phyloP scores from a whole-genome alignment of 2,113 vertebrate genomes.

The Lota lota region DNA sequence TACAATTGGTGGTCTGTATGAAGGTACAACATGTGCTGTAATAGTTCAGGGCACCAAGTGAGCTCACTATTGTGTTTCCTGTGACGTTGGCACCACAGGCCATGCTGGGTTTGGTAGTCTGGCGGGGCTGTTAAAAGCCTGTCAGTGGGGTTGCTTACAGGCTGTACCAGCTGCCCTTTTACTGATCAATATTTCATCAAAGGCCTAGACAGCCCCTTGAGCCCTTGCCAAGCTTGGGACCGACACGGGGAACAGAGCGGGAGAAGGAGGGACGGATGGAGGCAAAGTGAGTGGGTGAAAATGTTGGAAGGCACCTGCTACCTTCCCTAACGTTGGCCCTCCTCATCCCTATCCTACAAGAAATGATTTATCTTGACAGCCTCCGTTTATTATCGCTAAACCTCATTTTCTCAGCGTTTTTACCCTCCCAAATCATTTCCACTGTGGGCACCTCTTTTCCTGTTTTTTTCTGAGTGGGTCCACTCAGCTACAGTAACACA shows the following conservation, averaged over 20 bases:
- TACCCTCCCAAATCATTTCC: no score
- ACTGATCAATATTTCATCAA: constrained; percentile 54
- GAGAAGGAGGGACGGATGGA: not conserved
- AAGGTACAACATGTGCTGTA: no score
- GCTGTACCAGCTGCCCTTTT: constrained; percentile 35
- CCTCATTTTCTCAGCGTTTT: no score
- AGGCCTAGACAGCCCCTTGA: constrained; percentile 22
- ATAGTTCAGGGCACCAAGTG: no score
- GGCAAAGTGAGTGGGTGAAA: not conserved
- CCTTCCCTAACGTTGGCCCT: not conserved
- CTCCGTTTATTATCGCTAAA: not conserved
- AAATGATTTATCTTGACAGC: not conserved
- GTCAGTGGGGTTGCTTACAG: constrained; percentile 24
- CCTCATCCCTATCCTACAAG: not conserved
- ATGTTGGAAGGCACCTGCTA: not conserved
- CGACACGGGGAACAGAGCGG: not conserved
- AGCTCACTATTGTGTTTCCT: no score
- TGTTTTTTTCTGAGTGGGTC: no score
- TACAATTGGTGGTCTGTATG: no score
- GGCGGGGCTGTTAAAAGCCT: constrained; percentile 39
- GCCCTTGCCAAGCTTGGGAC: not conserved
- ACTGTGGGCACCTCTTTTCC: no score
- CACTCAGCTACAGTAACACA: no score
- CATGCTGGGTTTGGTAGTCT: constrained; percentile 29
- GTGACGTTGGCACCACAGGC: not conserved